Evolutionary conservation across 1,140 invertebrate species (phyloP).

Genomic region (Mamestra configurata): DNA sequence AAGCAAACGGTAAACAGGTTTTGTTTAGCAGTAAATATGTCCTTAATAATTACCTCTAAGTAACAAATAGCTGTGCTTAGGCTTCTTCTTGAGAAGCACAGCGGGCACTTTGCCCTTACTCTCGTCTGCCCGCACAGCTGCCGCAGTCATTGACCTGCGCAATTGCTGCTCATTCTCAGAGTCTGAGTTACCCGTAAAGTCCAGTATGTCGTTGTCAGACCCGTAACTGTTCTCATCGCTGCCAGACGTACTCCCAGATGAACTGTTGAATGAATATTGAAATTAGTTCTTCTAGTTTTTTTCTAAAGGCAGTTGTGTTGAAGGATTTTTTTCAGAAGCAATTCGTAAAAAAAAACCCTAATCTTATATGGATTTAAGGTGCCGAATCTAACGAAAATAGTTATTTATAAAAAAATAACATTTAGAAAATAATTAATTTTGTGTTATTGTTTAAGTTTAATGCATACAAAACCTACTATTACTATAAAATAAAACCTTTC

Average conservation of each 20-base stretch:
- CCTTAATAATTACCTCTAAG: conserved; percentile 76
- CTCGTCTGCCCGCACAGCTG: conserved; percentile 57
- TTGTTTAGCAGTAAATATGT: too few species aligned
- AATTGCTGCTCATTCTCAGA: conserved; percentile 56
- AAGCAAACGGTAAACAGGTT: too few species aligned
- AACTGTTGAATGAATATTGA: not conserved
- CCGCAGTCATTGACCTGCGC: conserved; percentile 41
- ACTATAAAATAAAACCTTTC: not conserved
- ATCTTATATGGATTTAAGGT: too few species aligned
- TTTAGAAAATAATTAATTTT: too few species aligned
- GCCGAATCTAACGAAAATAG: too few species aligned
- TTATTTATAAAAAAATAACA: too few species aligned
- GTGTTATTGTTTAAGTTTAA: too few species aligned
- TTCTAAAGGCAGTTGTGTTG: too few species aligned
- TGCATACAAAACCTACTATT: too few species aligned
- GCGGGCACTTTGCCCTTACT: conserved; percentile 82
- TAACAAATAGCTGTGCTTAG: conserved; percentile 91
- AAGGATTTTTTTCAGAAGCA: too few species aligned
- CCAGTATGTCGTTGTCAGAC: conserved; percentile 50
- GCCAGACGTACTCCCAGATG: conserved; percentile 37
- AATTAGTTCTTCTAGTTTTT: too few species aligned
- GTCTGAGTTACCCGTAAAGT: conserved; percentile 47
- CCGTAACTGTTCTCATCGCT: conserved; percentile 33
- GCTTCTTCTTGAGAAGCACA: conserved; percentile 89
- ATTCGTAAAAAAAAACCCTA: too few species aligned